Evolutionary conservation across 2,888 invertebrate genomes (phyloP).

Genomic region (Pterostichus madidus): DNA sequence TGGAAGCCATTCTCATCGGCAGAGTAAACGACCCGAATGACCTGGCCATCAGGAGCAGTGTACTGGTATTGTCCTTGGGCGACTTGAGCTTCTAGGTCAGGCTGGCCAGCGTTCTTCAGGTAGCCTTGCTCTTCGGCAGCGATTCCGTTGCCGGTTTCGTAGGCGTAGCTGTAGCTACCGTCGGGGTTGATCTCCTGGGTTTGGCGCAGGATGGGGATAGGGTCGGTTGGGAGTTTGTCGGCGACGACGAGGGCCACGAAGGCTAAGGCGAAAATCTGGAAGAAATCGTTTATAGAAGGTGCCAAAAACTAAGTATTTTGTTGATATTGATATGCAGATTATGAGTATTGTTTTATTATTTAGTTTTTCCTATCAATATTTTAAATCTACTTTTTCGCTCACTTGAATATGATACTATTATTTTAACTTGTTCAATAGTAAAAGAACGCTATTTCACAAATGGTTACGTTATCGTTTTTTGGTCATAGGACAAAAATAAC

Average conservation of each 20-base stretch:
- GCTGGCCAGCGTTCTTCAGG: constrained; percentile 72
- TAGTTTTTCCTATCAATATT: too few species aligned
- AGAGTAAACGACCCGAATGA: constrained; percentile 75
- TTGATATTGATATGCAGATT: too few species aligned
- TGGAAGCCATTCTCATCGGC: constrained; percentile 78
- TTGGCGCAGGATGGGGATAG: constrained; percentile 68
- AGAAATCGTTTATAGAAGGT: neutral
- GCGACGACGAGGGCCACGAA: constrained; percentile 66
- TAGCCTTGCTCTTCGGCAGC: constrained; percentile 75
- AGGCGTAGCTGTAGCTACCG: constrained; percentile 76
- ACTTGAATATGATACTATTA: too few species aligned
- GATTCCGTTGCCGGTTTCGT: constrained; percentile 80
- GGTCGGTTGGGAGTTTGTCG: constrained; percentile 68
- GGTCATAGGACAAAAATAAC: too few species aligned
- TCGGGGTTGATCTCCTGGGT: constrained; percentile 74
- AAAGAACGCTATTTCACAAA: too few species aligned
- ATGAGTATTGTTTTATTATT: too few species aligned
- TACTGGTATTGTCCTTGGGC: constrained; percentile 78
- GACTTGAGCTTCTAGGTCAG: constrained; percentile 74
- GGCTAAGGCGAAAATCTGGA: constrained; percentile 67
- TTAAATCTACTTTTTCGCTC: too few species aligned
- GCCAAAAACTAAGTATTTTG: neutral
- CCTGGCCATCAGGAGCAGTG: constrained; percentile 78
- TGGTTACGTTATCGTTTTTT: too few species aligned
- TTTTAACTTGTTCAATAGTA: too few species aligned